These are phyloP conservation scores for Eidolon helvum DNA, from an alignment of 2,113 vertebrate species.

Conservation along the genomic window DNA sequence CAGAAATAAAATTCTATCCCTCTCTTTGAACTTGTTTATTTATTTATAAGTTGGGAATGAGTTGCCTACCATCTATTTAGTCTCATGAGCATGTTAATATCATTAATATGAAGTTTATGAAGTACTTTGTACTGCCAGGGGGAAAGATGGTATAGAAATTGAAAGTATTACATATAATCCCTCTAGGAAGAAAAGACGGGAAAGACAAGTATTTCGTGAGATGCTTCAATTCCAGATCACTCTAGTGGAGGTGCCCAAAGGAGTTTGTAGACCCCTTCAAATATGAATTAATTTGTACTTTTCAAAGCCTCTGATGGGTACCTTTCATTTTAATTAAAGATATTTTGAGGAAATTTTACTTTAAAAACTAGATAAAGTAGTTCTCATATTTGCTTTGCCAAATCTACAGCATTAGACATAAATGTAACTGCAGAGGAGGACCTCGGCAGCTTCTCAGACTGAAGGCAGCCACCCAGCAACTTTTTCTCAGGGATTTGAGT, in stretches of 20 bases:
- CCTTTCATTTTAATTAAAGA: slow-evolving; percentile 53
- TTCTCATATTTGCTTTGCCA: neutral
- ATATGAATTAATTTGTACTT: slow-evolving; percentile 46
- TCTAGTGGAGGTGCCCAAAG: neutral
- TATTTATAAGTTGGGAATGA: slow-evolving; percentile 26
- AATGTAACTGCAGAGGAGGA: neutral
- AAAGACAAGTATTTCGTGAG: neutral
- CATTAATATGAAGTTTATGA: slow-evolving; percentile 49
- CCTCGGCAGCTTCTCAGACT: neutral
- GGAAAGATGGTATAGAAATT: slow-evolving; percentile 29
- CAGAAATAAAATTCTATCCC: neutral
- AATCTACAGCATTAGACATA: neutral
- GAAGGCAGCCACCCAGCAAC: neutral
- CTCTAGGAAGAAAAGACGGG: slow-evolving; percentile 10
- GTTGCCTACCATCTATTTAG: neutral
- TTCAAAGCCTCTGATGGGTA: neutral
- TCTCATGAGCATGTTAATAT: slow-evolving; percentile 8
- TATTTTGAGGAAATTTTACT: neutral
- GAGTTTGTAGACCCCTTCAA: neutral
- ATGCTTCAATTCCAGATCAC: neutral
- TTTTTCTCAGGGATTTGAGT: neutral
- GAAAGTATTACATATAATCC: neutral
- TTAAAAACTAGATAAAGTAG: slow-evolving; percentile 10
- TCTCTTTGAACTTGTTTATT: neutral
- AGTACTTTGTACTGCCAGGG: slow-evolving; percentile 30